Evolutionary conservation across 1,140 invertebrate species (phyloP), one percentile per base, ranked within the genome.

Genomic region (Diorhabda sublineata): DNA sequence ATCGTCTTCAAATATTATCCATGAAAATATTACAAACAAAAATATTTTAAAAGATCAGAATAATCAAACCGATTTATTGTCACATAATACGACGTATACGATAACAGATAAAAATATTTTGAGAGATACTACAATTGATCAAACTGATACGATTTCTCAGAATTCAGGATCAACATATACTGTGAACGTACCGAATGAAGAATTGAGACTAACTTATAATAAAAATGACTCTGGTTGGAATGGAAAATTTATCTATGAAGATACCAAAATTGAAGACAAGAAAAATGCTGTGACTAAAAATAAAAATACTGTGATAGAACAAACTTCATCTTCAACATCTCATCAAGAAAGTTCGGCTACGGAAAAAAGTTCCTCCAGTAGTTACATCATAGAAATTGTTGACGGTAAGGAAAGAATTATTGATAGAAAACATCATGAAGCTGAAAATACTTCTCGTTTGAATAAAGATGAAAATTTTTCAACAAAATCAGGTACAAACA

Each of bases 381-480:
- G 83, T 58, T 85, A 86, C 68, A 84, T 85, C 6, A 81, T 86
- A 60, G 84, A 86, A 79, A 84, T 87, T 65, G 83, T 87, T 44
- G 85, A 87, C 73, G 86, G 86, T 7, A 86, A 86, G 78, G 85
- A 87, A 78, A 77, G 83, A n/a, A 83, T 86, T 47, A 78, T 87
- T 47, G 85, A 86, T 62, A 82, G 80, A 69, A 82, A 84, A 56
- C 83, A 82, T 44, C 81, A 85, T 67, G 85, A 87, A 77, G 83
- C 83, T 76, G 85, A 83, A 42, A 81, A 83, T 74, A 78, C 82
- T 4, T 74, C 84, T 71, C 79, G 83, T 64, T 75, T 83, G 26
- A 80, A 79, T 63, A 80, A 82, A 58, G 82, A 83, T 66, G 85
- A 87, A 79, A 79, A 81, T 45, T 81, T 83, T 74, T 81, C 81